Evolutionary conservation across 2,113 vertebrate species (phyloP).

Genomic region (Myanophis thanlyinensis): DNA sequence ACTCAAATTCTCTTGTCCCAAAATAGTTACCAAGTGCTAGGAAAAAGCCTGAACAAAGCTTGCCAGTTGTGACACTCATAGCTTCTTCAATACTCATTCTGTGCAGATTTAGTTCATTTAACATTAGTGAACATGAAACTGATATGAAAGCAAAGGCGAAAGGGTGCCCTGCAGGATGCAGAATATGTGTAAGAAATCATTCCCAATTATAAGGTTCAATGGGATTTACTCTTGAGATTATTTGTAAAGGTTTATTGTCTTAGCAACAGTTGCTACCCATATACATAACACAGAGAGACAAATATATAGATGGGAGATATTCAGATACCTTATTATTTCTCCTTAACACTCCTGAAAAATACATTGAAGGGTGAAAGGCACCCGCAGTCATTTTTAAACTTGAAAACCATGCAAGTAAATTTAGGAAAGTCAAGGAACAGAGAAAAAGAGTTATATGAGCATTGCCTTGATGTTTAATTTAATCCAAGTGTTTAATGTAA

Average conservation of each 20-base stretch:
- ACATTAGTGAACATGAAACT: background rate
- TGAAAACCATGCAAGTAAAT: background rate
- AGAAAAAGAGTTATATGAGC: background rate
- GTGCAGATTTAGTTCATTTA: background rate
- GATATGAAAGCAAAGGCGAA: background rate
- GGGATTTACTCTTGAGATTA: background rate
- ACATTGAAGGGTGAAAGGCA: background rate
- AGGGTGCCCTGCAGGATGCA: background rate
- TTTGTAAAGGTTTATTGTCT: constrained; percentile 61
- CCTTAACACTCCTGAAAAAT: background rate
- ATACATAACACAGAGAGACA: constrained; percentile 18
- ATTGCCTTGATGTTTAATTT: background rate
- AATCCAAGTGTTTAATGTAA: background rate
- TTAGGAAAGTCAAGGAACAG: background rate
- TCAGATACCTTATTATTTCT: constrained; percentile 48
- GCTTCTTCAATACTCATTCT: background rate
- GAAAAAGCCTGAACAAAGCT: background rate
- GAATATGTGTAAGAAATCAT: background rate
- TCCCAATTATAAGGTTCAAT: background rate
- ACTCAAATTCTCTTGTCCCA: background rate
- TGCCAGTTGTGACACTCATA: background rate
- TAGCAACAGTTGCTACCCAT: constrained; percentile 66
- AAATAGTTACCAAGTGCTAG: background rate
- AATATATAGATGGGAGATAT: constrained; percentile 25
- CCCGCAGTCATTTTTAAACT: background rate